Evolutionary conservation across 2,113 vertebrate genomes (phyloP), one percentile per base, ranked within the genome.

Genomic region (Haliaeetus leucogaster): DNA sequence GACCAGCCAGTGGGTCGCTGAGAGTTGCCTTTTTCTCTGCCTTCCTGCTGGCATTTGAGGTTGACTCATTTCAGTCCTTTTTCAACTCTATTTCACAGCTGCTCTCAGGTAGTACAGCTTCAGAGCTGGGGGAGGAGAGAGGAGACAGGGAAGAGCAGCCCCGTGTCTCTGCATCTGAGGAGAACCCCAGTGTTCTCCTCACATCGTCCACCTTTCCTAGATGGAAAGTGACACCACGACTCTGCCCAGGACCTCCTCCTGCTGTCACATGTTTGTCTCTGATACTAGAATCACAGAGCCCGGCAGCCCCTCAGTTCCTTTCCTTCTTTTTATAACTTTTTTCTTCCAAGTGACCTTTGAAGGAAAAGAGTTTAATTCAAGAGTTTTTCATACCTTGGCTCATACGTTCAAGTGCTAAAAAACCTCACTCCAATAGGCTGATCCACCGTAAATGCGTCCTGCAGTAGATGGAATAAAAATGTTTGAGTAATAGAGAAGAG

Each of bases 391-490:
- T 73, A 77, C 17, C 62, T 52, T 52, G 30, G 32, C n/a, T 78
- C 30, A 23, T 45, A 55, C 2, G 2, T 53, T 48, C 27, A 4
- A 16, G 85, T 21, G 77, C 34, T 56, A 5, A 50, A 87, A 59
- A 15, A 4, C 45, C 56, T 50, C 29, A 16, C 47, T 82, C 48
- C n/a, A 20, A 11, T 0, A 32, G 58, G 45, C 59, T 71, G 65
- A 29, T 36, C 55, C 0, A 1, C 34, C 3, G 1, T 8, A 7
- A 21, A 50, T 3, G 36, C 29, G 6, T 29, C n/a, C 45, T 67
- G 81, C 40, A 52, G 30, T 8, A 29, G 43, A 11, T 2, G 19
- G 71, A 48, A 45, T 4, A 32, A 30, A 59, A 45, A 16, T 0
- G 0, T 10, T 1, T 21, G 9, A 43, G 47, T 13, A 7, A 11